Evolutionary conservation across 92 coral and sea anemone species (phyloP), one percentile per base, ranked within the genome.

Genomic region (Epizoanthus fatuus): DNA sequence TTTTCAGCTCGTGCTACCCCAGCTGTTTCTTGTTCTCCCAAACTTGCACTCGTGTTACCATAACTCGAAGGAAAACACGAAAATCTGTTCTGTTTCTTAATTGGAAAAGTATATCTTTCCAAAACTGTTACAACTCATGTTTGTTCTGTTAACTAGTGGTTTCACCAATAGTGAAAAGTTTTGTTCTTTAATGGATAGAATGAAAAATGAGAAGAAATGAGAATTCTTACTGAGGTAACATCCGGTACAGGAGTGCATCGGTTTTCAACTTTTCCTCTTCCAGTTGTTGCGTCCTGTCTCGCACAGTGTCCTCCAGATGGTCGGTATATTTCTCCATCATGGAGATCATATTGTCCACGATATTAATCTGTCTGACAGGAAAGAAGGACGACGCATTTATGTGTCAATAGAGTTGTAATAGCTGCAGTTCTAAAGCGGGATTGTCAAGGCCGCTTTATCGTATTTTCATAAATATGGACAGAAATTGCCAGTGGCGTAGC

Each of bases 281-380:
- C 17, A 93, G 80, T 63, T 91, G 97, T 58, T 85, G 71, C 2
- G 97, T 93, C 44, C 97, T 70, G 57, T 93, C 95, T 32, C 63
- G 63, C 42, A 93, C 97, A 2, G 73, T 66, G 62, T 91, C 97
- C 58, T 93, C 97, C 15, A 93, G 81, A 53, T 93, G 93, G 69
- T 93, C 93, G 10, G 97, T 91, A 83, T 93, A 88, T 63, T 88
- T 87, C 75, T 93, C 97, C 95, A 93, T 93, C 91, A 93, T 69
- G 56, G 93, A 83, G 59, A 93, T 93, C 95, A 93, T 93, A 69
- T 91, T 93, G 66, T 93, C 97, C 97, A 93, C 88, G 6, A 93
- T 93, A 80, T 93, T 93, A 25, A 93, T 59, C 25, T 91, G 95
- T 59, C 97, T 93, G 54, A 63, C n/a, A 74, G 20, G 38, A 39